Percentiles rank a stretch among this genome's conserved stretches.
phyloP scores from a whole-genome alignment of 2,797 vertebrate species.

The Sebastes itinus region DNA sequence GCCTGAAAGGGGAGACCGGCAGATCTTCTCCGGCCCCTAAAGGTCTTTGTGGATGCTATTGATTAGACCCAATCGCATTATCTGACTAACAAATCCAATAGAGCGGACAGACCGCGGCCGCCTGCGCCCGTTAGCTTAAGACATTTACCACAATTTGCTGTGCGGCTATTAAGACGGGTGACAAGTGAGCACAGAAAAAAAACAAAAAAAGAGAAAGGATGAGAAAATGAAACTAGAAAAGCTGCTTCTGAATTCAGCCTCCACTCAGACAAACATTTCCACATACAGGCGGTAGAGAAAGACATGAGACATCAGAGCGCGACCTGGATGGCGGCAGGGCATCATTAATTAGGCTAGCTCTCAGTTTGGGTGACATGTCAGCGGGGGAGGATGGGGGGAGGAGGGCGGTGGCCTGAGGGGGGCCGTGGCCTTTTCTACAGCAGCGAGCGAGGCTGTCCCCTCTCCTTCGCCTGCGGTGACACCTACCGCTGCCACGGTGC shows the following conservation, averaged over 20 bases:
- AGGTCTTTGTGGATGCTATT: conserved; percentile 82
- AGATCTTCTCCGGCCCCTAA: conserved; percentile 71
- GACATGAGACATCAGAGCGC: conserved; percentile 3
- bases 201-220: background rate
- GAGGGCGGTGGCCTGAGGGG: conserved; percentile 53
- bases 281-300: conserved; percentile 12
- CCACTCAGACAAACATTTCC: background rate
- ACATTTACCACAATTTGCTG: conserved; percentile 80
- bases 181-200: conserved; percentile 4
- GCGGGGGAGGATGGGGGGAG: background rate
- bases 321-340: conserved; percentile 40
- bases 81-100: conserved; percentile 84
- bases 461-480: conserved; percentile 65
- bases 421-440: conserved; percentile 73
- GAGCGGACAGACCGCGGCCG: conserved; percentile 72
- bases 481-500: conserved; percentile 47
- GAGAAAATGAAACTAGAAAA: conserved; percentile 6
- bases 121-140: conserved; percentile 72
- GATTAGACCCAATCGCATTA: conserved; percentile 84
- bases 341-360: conserved; percentile 66
- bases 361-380: conserved; percentile 67
- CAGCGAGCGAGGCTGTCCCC: conserved; percentile 54
- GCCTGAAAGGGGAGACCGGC: conserved; percentile 57
- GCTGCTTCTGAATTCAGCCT: conserved; percentile 9
- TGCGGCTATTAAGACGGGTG: conserved; percentile 68